Evolutionary conservation across 2,888 invertebrate genomes (phyloP).

Genomic region (Rhopalosiphum nymphaeae): DNA sequence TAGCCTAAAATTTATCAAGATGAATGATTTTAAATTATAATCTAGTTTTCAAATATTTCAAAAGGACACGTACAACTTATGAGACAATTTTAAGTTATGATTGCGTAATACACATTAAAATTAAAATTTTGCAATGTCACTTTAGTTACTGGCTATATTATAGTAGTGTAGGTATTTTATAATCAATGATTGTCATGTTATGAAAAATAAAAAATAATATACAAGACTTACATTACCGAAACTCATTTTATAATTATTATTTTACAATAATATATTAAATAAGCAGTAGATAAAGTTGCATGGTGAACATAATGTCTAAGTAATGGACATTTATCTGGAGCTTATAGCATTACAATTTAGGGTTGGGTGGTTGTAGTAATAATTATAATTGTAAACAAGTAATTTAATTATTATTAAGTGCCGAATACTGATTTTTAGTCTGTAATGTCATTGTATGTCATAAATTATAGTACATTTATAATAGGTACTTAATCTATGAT

Average conservation of each 20-base stretch:
- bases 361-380: not conserved
- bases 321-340: not conserved
- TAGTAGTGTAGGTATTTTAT: no score
- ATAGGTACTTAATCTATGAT: not conserved
- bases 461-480: not conserved
- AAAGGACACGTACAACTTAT: not conserved
- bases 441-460: not conserved
- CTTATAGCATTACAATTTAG: not conserved
- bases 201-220: no score
- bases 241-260: not conserved
- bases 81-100: not conserved
- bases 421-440: not conserved
- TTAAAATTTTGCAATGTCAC: no score
- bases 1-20: slow-evolving; percentile 74
- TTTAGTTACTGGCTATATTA: no score
- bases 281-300: not conserved
- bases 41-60: not conserved
- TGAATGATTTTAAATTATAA: slow-evolving; percentile 5
- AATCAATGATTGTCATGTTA: no score
- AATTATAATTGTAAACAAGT: not conserved
- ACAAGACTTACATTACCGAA: not conserved
- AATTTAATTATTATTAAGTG: not conserved
- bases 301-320: not conserved
- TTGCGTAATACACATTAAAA: not conserved
- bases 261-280: not conserved